These are phyloP conservation scores for Peromyscus aztecus DNA, from an alignment of 2,797 vertebrate genomes.

Conservation along the genomic window DNA sequence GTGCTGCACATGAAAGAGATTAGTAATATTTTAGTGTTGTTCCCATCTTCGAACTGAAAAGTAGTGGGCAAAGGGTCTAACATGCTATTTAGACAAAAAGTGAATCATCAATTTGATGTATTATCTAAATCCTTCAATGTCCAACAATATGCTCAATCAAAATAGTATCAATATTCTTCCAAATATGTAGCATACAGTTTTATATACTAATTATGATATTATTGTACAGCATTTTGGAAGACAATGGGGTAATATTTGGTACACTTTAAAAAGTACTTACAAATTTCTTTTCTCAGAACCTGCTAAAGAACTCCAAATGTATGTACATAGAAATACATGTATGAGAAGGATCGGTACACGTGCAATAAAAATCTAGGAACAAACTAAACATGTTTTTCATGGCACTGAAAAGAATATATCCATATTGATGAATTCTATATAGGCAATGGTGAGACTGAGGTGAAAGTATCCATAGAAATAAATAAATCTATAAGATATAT, in stretches of 20 bases:
- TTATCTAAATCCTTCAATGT: neutral
- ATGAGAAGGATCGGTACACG: neutral
- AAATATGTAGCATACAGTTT: neutral
- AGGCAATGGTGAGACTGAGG: neutral
- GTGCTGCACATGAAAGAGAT: neutral
- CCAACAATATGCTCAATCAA: neutral
- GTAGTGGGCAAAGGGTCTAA: neutral
- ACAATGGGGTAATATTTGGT: neutral
- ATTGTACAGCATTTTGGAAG: slow-evolving; percentile 22
- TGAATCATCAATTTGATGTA: neutral
- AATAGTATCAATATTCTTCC: slow-evolving; percentile 25
- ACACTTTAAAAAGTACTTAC: slow-evolving; percentile 6
- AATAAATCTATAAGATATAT: neutral
- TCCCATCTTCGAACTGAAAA: slow-evolving; percentile 16
- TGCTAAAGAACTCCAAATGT: slow-evolving; percentile 48
- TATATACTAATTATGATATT: neutral
- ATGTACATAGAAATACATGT: slow-evolving; percentile 20
- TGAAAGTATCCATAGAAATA: neutral
- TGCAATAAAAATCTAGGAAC: slow-evolving; percentile 32
- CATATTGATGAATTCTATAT: neutral
- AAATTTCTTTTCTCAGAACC: slow-evolving; percentile 14
- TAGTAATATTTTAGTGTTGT: neutral
- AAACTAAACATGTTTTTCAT: neutral
- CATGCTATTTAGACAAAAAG: neutral
- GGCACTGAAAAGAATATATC: neutral